Evolutionary conservation across 2,797 vertebrate genomes (phyloP), one percentile per base, ranked within the genome.

Genomic region (Danio albolineatus): DNA sequence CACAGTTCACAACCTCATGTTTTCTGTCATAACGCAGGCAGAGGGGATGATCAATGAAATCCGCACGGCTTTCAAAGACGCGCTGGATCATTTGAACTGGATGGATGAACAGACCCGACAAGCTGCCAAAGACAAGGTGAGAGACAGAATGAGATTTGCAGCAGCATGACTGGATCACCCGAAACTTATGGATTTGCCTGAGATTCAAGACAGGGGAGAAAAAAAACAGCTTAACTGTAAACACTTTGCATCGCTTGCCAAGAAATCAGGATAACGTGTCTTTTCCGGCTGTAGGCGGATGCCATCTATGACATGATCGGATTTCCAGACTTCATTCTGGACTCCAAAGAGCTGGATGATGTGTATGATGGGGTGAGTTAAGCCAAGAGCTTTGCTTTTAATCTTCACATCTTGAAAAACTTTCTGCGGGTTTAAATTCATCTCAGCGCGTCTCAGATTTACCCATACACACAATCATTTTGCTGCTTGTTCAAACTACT

Each of bases 281-380:
- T 79, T 12, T 66, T 80, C 67, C 82, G 13, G 59, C 49, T 84
- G 46, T 1, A 99, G 98, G 98, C 97, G 0, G 98, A 99, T 0
- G 93, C 97, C 10, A 98, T 99, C 88, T 99, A 99, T 0, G 97
- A 99, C 78, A 99, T 99, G 98, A 99, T 99, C 0, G 98, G 97
- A 72, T 99, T 98, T 86, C 98, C 98, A 1, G 97, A 99, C 85
- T 99, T 99, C 91, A 98, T 98, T 83, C 90, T 98, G 87, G 97
- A 99, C 54, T 87, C 95, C 61, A 99, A 98, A 87, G 97, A 99
- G 84, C 90, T 99, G 85, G 97, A 99, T 0, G 97, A 98, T 28
- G 95, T 99, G 76, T 99, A 98, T 4, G 97, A 98, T 3, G 97
- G 97, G 89, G 98, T 99, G 91, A 92, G 96, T 86, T 85, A 72